These are phyloP conservation scores for Andrena hattorfiana DNA, from an alignment of 2,888 invertebrate genomes.

Conservation along the genomic window DNA sequence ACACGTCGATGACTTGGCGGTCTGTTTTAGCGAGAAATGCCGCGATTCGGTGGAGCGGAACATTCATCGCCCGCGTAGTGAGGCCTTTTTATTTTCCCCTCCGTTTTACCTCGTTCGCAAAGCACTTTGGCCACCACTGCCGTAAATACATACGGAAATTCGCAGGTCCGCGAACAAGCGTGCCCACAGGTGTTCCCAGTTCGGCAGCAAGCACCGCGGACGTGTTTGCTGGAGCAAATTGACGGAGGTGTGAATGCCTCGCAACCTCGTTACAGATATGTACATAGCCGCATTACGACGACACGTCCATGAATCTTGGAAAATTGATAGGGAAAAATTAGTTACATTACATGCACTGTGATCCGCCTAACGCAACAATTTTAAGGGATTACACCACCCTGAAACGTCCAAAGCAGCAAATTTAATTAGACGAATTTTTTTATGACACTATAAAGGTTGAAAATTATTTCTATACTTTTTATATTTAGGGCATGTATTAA, in stretches of 20 bases:
- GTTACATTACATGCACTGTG: background rate
- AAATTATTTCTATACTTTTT: too few relatives aligned
- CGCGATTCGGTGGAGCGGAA: constrained; percentile 22
- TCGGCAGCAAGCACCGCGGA: constrained; percentile 9
- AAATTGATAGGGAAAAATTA: constrained; percentile 1
- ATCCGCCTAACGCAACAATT: background rate
- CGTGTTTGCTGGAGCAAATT: constrained; percentile 47
- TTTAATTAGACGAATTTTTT: too few relatives aligned
- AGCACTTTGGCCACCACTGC: constrained; percentile 30
- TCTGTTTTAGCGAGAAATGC: background rate
- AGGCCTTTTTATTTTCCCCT: constrained; percentile 13
- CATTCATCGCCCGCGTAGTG: background rate
- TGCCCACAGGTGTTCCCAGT: constrained; percentile 21
- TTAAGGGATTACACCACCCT: too few relatives aligned
- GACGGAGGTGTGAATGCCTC: constrained; percentile 39
- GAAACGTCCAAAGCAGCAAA: too few relatives aligned
- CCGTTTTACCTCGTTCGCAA: constrained; percentile 48
- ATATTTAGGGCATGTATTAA: too few relatives aligned
- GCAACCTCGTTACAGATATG: constrained; percentile 23
- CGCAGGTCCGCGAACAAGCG: constrained; percentile 16
- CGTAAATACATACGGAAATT: constrained; percentile 37
- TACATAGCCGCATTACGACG: background rate
- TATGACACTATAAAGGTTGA: too few relatives aligned
- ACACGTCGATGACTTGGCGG: background rate
- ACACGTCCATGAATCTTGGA: constrained; percentile 12